phyloP scores from a whole-genome alignment of 2,888 invertebrate species.

The Nysson spinosus region DNA sequence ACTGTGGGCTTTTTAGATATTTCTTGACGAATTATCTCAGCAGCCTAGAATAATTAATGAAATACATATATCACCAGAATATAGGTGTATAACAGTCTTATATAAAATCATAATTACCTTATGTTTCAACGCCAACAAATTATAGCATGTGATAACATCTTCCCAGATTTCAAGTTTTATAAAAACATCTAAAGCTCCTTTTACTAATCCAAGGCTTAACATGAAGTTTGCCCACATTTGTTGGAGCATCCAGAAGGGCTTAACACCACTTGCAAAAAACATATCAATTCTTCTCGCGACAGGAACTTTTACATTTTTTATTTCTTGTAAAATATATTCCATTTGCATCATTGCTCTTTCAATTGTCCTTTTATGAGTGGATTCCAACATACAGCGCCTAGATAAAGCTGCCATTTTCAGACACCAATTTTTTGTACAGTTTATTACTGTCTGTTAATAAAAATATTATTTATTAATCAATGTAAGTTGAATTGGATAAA shows the following conservation, averaged over 20 bases:
- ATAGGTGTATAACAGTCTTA: neutral
- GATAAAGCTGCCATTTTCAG: constrained; percentile 87
- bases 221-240: constrained; percentile 88
- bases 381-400: constrained; percentile 87
- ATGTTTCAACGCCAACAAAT: constrained; percentile 88
- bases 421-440: constrained; percentile 80
- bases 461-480: constrained; percentile 8
- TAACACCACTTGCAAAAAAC: constrained; percentile 86
- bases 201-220: constrained; percentile 88
- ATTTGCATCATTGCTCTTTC: constrained; percentile 93
- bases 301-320: constrained; percentile 75
- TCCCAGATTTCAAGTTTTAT: constrained; percentile 91
- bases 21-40: constrained; percentile 91
- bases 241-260: constrained; percentile 88
- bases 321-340: constrained; percentile 85
- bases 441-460: constrained; percentile 73
- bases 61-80: neutral
- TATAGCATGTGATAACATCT: constrained; percentile 94
- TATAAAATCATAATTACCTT: constrained; percentile 79
- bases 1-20: constrained; percentile 88
- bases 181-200: constrained; percentile 90
- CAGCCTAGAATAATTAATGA: constrained; percentile 81
- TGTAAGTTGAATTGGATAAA: neutral
- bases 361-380: constrained; percentile 87
- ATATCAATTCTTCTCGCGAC: constrained; percentile 78